Evolutionary conservation across 2,797 vertebrate genomes (phyloP), one percentile per base, ranked within the genome.

Genomic region (Liparis tanakae): DNA sequence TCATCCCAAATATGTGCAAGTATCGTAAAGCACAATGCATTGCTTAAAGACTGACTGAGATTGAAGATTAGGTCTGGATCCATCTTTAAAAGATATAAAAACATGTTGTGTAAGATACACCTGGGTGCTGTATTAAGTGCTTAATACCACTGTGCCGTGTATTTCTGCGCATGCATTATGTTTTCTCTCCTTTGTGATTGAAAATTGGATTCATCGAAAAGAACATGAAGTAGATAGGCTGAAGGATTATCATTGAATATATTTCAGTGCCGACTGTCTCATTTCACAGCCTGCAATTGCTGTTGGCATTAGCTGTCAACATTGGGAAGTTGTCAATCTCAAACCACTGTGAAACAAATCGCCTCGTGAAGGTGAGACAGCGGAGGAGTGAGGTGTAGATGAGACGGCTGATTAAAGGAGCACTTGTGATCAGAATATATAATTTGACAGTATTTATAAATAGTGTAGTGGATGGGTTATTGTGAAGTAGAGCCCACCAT

Each of bases 261-360:
- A 56, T 82, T 48, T 72, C 55, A 67, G 15, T 9, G 30, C 30
- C 25, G 59, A 43, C 78, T 73, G 69, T 37, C 39, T 75, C 53
- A 73, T 69, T 85, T 80, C 41, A 3, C 72, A 66, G 63, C 72
- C 67, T 79, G 80, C 70, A 70, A 72, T 17, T 61, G 56, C 70
- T 80, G 59, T 58, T 74, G 74, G 71, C 72, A 59, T 80, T 60
- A 67, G 76, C 72, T 76, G 69, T 85, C 78, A 82, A 60, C 81
- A 64, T 79, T 69, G 70, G 73, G 69, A 86, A 75, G 70, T 71
- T 86, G 83, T 91, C 82, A 80, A 64, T 82, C 59, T 85, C 61
- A 60, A 70, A 73, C 57, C 34, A 34, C 78, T 59, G 59, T 22
- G 41, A 87, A 83, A 79, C 66, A 85, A 88, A 78, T 88, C 78